Conservation (phyloP, 2,888 invertebrate species). For the Agrotis ipsilon region DNA sequence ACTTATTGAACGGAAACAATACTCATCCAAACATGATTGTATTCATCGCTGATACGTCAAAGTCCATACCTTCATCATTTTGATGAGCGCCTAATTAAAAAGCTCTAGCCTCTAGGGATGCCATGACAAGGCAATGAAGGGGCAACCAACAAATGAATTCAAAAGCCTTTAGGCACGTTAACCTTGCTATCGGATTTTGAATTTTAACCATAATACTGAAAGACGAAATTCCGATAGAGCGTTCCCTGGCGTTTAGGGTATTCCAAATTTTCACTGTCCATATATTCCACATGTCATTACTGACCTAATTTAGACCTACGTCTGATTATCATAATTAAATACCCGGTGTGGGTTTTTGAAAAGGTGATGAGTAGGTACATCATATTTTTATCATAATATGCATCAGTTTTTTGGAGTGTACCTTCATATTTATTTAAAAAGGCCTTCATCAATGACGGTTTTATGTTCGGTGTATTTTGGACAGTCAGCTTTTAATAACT, state of each 20-base stretch:
- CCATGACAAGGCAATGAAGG: constrained; percentile 29
- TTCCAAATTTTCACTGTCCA: not conserved
- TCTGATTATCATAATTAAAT: constrained; percentile 47
- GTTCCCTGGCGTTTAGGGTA: not conserved
- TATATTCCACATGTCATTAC: constrained; percentile 22
- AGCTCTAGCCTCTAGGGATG: constrained; percentile 36
- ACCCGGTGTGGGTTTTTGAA: constrained; percentile 34
- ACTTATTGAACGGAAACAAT: constrained; percentile 13
- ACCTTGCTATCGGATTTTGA: not conserved
- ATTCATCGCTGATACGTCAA: constrained; percentile 24
- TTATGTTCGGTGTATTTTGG: too few relatives aligned
- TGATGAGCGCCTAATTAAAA: constrained; percentile 51
- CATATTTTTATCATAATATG: constrained; percentile 4
- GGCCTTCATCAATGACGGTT: too few relatives aligned
- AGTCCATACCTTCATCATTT: constrained; percentile 35
- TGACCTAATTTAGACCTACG: constrained; percentile 32
- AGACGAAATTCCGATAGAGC: not conserved
- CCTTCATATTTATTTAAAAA: not conserved
- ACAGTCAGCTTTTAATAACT: too few relatives aligned
- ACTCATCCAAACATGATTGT: not conserved
- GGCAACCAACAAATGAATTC: constrained; percentile 6
- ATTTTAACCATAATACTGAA: rapidly evolving
- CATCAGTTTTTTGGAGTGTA: constrained; percentile 23
- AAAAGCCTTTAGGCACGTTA: not conserved
- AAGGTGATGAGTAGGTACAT: constrained; percentile 17